Base-by-base conservation (phyloP, 2,797 vertebrate species). In the Sphaeramia orbicularis region DNA sequence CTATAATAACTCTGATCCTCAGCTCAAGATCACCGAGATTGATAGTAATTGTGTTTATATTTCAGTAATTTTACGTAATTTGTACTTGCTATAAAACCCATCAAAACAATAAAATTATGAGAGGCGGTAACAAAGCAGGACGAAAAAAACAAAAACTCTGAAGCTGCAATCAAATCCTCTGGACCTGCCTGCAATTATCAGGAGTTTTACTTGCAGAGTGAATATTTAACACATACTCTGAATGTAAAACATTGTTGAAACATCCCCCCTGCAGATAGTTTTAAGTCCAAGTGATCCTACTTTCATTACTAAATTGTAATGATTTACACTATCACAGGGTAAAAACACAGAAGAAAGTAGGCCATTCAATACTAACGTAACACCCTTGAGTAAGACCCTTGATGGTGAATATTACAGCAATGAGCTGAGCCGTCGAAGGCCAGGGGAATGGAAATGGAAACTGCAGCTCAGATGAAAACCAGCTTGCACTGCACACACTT, bases 301-400 rank as follows among this genome's bases (percentile, higher is more conserved):
- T 78, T 81, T 78, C 57, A 78, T 78, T 38, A 44, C 71, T 83
- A 78, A 83, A 78, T 50, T 76, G 56, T 67, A 68, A 81, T 81
- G 62, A 86, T 88, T 82, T 75, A 81, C 57, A 74, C 30, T 16
- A 76, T 68, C 62, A 64, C 55, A 58, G 72, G 27, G 30, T 75
- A 64, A 80, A 74, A 64, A 75, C 64, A 41, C 44, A 3, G 43
- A 65, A 42, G 40, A 76, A 76, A 76, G 73, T 48, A 77, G 74
- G 76, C 43, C 76, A 66, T 87, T 87, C 76, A 61, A 69, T 79
- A 76, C 48, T 53, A 74, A n/a, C 38, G 66, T 72, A 83, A 74
- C 55, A 81, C 79, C 82, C 82, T 76, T 65, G 76, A 88, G 77
- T 71, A 64, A 81, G 63, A 74, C 62, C 73, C 81, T 85, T 83